These are phyloP conservation scores for Drosophila biarmipes DNA, from an alignment of 1,140 invertebrate species.

Conservation along the genomic window DNA sequence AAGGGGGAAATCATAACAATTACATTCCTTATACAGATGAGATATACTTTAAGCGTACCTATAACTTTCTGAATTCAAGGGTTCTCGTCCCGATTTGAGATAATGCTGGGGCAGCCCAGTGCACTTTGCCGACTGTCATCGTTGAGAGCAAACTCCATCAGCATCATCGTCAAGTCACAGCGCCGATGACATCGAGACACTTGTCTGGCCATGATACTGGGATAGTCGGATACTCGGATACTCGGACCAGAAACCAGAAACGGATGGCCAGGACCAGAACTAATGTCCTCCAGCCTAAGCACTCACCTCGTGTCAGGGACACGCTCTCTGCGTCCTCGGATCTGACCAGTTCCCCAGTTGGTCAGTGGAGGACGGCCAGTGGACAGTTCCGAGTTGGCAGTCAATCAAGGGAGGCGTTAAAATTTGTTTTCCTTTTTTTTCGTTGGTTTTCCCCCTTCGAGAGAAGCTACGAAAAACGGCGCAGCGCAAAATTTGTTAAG, in stretches of 20 bases:
- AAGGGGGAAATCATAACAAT: too few relatives aligned
- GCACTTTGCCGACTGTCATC: slow-evolving; percentile 19
- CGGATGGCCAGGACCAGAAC: slow-evolving; percentile 17
- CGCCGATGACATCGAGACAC: slow-evolving; percentile 31
- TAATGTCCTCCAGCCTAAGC: slow-evolving; percentile 49
- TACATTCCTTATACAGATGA: neutral
- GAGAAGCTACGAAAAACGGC: slow-evolving; percentile 41
- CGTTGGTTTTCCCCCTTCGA: neutral
- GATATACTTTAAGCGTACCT: neutral
- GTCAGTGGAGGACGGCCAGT: slow-evolving; percentile 12
- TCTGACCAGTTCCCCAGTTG: slow-evolving; percentile 8
- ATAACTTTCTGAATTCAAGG: neutral
- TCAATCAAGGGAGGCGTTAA: slow-evolving; percentile 55
- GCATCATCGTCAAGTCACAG: slow-evolving; percentile 39
- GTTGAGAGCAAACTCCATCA: slow-evolving; percentile 48
- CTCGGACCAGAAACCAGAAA: slow-evolving; percentile 22
- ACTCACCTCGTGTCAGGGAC: slow-evolving; percentile 51
- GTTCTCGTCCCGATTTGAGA: neutral
- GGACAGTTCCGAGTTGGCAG: slow-evolving; percentile 31
- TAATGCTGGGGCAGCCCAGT: neutral
- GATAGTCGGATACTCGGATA: neutral
- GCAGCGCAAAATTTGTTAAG: slow-evolving; percentile 60
- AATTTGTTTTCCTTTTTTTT: slow-evolving; percentile 34
- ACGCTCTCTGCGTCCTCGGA: slow-evolving; percentile 26
- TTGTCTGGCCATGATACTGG: slow-evolving; percentile 23